Conservation (phyloP, 2,888 invertebrate genomes). For the Fragum sueziense region DNA sequence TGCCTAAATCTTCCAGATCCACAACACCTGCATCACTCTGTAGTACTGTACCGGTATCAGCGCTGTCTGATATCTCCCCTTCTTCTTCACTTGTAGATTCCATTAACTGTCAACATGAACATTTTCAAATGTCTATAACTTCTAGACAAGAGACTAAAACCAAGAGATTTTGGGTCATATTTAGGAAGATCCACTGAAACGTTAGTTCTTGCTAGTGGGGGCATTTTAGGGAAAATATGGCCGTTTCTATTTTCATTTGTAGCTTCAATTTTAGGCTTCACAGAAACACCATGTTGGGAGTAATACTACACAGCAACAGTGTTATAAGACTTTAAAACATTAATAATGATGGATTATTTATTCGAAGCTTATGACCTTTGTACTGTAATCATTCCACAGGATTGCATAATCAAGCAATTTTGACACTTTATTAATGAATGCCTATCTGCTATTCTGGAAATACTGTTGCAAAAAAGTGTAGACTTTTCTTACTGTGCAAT, state of each 20-base stretch:
- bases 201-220: neutral
- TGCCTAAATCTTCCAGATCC: slow-evolving; percentile 84
- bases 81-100: slow-evolving; percentile 73
- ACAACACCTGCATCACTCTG: slow-evolving; percentile 75
- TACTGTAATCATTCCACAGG: neutral
- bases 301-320: neutral
- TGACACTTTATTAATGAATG: neutral
- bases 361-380: neutral
- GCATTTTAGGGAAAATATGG: neutral
- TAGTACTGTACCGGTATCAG: slow-evolving; percentile 47
- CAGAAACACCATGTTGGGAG: neutral
- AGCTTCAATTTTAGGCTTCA: neutral
- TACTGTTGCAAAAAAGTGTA: too few relatives aligned
- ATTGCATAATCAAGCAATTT: neutral
- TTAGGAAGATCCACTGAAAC: neutral
- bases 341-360: neutral
- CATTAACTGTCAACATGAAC: slow-evolving; percentile 50
- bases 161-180: too few relatives aligned
- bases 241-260: neutral
- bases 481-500: too few relatives aligned
- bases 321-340: neutral
- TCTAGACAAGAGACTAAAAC: too few relatives aligned
- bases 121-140: too few relatives aligned
- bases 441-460: neutral
- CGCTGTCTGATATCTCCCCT: slow-evolving; percentile 56